phyloP scores from a whole-genome alignment of 1,140 invertebrate genomes.

The Caenorhabditis briggsae region DNA sequence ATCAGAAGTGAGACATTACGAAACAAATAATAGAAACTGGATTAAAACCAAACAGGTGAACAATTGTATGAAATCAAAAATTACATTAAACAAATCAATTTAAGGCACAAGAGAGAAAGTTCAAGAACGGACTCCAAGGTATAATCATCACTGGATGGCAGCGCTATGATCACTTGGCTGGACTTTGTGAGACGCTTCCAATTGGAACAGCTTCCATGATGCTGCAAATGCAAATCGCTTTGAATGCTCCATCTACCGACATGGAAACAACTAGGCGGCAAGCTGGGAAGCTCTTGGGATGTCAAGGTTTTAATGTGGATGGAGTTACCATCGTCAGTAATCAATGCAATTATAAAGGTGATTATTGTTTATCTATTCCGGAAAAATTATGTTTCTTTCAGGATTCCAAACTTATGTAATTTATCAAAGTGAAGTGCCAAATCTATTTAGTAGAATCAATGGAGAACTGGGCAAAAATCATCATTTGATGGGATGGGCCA shows the following conservation, averaged over 20 bases:
- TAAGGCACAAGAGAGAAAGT: conserved; percentile 15
- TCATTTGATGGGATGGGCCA: conserved; percentile 62
- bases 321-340: conserved; percentile 51
- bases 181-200: conserved; percentile 63
- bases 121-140: conserved; percentile 55
- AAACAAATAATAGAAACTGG: conserved; percentile 60
- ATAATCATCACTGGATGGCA: conserved; percentile 68
- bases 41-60: conserved; percentile 59
- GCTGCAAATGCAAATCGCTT: conserved; percentile 59
- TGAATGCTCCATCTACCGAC: conserved; percentile 50
- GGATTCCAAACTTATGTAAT: conserved; percentile 43
- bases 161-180: conserved; percentile 65
- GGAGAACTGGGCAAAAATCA: conserved; percentile 56
- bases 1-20: conserved; percentile 62
- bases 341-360: conserved; percentile 49
- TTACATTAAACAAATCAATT: not conserved
- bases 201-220: conserved; percentile 64
- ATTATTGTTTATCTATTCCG: no score
- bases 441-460: conserved; percentile 27
- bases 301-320: conserved; percentile 41
- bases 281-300: conserved; percentile 27
- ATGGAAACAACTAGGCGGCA: conserved; percentile 27
- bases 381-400: not conserved
- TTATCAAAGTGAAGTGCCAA: conserved; percentile 31
- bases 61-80: not conserved